Base-by-base conservation (phyloP, 2,113 vertebrate genomes). In the Macrotis lagotis region DNA sequence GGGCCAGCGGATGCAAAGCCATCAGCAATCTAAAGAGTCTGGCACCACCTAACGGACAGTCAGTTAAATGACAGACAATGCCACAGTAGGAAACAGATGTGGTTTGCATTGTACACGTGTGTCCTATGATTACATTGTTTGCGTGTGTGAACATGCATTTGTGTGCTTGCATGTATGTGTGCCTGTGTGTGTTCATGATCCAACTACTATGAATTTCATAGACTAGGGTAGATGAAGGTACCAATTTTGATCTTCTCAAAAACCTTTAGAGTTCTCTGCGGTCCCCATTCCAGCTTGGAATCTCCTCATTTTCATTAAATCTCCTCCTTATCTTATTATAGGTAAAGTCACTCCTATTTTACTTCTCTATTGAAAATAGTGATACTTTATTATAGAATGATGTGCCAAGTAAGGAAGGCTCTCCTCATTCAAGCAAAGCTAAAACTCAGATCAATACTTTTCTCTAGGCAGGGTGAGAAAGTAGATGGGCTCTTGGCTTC, bases 21-120 rank as follows among this genome's bases (percentile, higher is more conserved):
- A 91, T 49, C 49, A 94, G 8, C 74, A 94, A 91, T 48, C 93
- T 96, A 97, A 91, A 89, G 92, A 66, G 26, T 47, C 9, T 59
- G 95, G 96, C 95, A 83, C 97, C 97, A 98, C 66, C 98, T 98
- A 95, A 92, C 97, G 98, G 97, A 53, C 49, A 92, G 93, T 50
- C 74, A 90, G 52, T 24, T 44, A 51, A 91, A 92, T 95, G 95
- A 94, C 96, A 97, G 55, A 19, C 19, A 44, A n/a, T 90, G 3
- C 25, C 10, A 11, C 47, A 49, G 44, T 8, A 19, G 66, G 66
- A 44, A 83, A 74, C n/a, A 83, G 66, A 14, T 66, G 55, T n/a
- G n/a, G n/a, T n/a, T n/a, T n/a, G 55, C 3, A 44, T 44, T n/a
- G 66, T 74, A 22, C 44, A 74, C 44, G n/a, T 83, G 37, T 83